Evolutionary conservation across 2,797 vertebrate species (phyloP).

Genomic region (Morus bassanus): DNA sequence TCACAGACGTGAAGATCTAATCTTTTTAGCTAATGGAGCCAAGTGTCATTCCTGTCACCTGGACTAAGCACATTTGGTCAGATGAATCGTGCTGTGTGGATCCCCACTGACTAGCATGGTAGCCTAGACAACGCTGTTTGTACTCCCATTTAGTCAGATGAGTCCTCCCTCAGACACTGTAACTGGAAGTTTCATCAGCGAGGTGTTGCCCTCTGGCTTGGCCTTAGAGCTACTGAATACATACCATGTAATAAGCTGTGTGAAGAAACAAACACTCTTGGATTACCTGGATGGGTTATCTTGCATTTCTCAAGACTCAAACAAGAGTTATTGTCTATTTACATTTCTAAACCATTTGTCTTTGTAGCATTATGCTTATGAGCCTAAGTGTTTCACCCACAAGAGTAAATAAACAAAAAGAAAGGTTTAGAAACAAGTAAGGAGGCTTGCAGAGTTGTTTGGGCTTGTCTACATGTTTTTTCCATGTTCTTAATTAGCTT

Average conservation of each 20-base stretch:
- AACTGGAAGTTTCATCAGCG: background rate
- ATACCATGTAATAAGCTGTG: background rate
- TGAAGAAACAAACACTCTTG: background rate
- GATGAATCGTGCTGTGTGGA: background rate
- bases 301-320: background rate
- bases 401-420: constrained; percentile 23
- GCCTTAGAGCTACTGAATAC: background rate
- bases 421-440: background rate
- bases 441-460: constrained; percentile 17
- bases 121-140: background rate
- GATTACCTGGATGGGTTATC: background rate
- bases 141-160: background rate
- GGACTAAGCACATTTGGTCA: background rate
- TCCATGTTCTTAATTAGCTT: constrained; percentile 13
- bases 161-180: background rate
- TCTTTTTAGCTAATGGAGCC: background rate
- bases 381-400: background rate
- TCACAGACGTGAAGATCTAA: background rate
- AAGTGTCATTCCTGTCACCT: background rate
- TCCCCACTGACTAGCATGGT: background rate
- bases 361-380: constrained; percentile 4
- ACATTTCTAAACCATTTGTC: constrained; percentile 14
- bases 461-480: background rate
- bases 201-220: background rate
- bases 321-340: constrained; percentile 2